Base-by-base conservation (phyloP, 1,140 invertebrate species). In the Arion vulgaris region DNA sequence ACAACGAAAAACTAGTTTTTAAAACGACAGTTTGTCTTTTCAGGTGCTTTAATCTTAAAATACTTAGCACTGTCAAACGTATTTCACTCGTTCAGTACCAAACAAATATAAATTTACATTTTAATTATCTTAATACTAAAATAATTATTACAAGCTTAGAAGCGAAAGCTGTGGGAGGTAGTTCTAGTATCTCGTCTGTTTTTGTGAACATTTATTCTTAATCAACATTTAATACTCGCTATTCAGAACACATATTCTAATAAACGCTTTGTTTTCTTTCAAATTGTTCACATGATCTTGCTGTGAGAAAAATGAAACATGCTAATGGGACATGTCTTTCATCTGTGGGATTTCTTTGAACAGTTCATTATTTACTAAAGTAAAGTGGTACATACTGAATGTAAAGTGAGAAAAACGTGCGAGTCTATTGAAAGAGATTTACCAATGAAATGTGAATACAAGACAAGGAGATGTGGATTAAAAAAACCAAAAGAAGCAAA, bases 81-180 rank as follows among this genome's bases (percentile, higher is more conserved):
- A 26, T 39, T 23, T 23, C 23, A 1, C 7, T 41, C 39, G 2
- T 38, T 4, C 71, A 41, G 71, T 32, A 7, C 4, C 32, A 0
- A 28, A 75, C 73, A 75, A 75, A 75, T 28, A 53, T 13, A 75
- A 75, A 75, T 75, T 75, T 75, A 53, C 73, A 75, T 75, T 75
- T 75, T 45, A 75, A 75, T 74, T 15, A 39, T 74, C 28, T 74
- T 74, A 74, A 45, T 75, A 38, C 15, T 26, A 17, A 34, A 45
- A 53, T 53, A 53, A 53, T 75, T 17, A 28, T 28, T 17, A 51
- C 73, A 0, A 75, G 39, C 23, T 51, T 7, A 51, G 39, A 36
- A 66, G 4, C 32, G 4, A 0, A 5, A 49, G 73, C 73, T n/a
- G 28, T 75, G 38, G 73, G 73, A 39, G 45, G 36, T 34, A 75